Evolutionary conservation across 2,888 invertebrate species (phyloP), one percentile per base, ranked within the genome.

Genomic region (Tetranychus truncatus): DNA sequence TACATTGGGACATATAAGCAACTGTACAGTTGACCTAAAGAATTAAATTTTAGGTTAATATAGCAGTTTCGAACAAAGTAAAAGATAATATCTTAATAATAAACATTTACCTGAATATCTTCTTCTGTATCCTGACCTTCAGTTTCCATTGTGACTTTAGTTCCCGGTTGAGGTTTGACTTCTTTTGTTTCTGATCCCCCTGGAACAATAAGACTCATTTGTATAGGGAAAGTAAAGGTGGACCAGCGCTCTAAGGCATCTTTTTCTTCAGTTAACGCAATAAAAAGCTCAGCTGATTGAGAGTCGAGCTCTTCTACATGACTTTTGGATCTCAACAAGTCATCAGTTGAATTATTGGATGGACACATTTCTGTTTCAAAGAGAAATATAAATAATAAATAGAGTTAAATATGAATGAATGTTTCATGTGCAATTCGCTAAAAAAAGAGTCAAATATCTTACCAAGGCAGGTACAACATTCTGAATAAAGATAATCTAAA

Each of bases 401-500:
- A 24, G 24, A 24, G 1, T 34, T 34, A 3, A 3, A 34, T 34
- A 34, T 34, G 34, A 34, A 4, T 0, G 4, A 34, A 34, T 34
- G 34, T 34, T 34, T 34, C 3, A 34, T 4, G 34, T 34, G 4
- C 0, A 34, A 3, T 3, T 34, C 6, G 21, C 4, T 6, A 66
- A 66, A 1, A 18, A 15, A 66, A 75, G 46, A 66, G 20, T 71
- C 66, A 20, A 66, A 67, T 67, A 65, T 85, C 91, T 88, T 85
- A 95, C 96, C 95, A 80, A 96, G 93, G 86, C 95, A 96, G 75
- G 94, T 93, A 82, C 96, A 96, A 84, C 96, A 96, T 83, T 95
- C 94, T 78, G 88, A 89, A 83, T 92, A 95, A 74, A 94, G 86
- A 80, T 89, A 89, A 79, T 89, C 90, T 76, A 96, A 86, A 81